Conservation (phyloP, 1,140 invertebrate species). For the Brachionus sp. region DNA sequence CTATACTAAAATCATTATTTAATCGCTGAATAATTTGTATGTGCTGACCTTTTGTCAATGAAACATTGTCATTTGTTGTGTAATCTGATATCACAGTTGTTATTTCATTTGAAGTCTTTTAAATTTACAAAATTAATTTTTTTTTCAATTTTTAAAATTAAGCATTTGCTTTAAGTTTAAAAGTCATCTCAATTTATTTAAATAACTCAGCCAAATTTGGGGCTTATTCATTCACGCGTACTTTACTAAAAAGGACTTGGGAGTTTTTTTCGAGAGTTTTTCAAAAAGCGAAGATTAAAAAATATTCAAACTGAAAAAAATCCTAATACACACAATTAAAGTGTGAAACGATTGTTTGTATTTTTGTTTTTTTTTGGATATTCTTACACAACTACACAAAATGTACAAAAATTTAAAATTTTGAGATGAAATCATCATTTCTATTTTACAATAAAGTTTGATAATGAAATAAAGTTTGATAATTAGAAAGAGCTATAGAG, state of each 20-base stretch:
- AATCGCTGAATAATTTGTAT: conserved; percentile 26
- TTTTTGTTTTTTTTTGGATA: no score
- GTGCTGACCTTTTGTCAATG: conserved; percentile 33
- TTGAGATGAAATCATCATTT: no score
- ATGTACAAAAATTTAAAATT: no score
- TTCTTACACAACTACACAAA: no score
- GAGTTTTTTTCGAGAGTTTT: no score
- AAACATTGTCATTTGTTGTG: conserved; percentile 10
- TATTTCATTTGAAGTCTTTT: conserved; percentile 42
- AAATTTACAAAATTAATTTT: not conserved
- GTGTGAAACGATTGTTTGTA: no score
- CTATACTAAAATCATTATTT: conserved; percentile 2
- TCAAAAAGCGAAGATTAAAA: no score
- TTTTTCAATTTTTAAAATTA: not conserved
- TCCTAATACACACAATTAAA: no score
- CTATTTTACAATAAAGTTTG: no score
- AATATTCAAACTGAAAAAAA: no score
- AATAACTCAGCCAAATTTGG: not conserved
- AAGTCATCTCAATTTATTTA: not conserved
- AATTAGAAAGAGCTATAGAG: no score
- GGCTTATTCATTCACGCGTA: not conserved
- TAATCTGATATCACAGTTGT: conserved; percentile 14
- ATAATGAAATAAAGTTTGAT: no score
- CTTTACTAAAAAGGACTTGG: not conserved
- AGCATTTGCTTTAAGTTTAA: not conserved